These are phyloP conservation scores for Drosophila takahashii DNA, from an alignment of 1,140 invertebrate species.

Conservation along the genomic window DNA sequence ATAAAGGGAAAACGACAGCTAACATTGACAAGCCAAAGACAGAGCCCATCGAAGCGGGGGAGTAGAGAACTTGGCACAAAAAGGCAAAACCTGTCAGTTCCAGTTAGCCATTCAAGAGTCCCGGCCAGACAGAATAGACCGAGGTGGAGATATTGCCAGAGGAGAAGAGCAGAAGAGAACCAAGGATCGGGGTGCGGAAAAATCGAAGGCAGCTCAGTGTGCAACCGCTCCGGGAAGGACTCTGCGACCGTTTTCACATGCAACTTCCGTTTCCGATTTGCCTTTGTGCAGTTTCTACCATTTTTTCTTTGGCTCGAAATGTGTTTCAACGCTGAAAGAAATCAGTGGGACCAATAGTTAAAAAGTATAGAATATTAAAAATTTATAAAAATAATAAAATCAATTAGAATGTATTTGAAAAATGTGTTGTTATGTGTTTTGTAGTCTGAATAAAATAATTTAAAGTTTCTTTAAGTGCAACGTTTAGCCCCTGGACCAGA, in stretches of 20 bases:
- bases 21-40: slow-evolving; percentile 56
- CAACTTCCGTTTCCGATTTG: slow-evolving; percentile 77
- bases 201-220: slow-evolving; percentile 46
- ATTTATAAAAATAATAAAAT: not conserved
- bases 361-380: not conserved
- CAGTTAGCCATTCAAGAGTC: slow-evolving; percentile 63
- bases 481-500: slow-evolving; percentile 51
- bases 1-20: slow-evolving; percentile 48
- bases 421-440: too few relatives aligned
- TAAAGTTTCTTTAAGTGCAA: slow-evolving; percentile 23
- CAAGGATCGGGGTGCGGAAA: slow-evolving; percentile 26
- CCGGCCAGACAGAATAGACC: slow-evolving; percentile 31
- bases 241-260: slow-evolving; percentile 66
- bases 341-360: not conserved
- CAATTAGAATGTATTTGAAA: too few relatives aligned
- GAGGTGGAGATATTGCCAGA: not conserved
- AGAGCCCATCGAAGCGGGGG: slow-evolving; percentile 26
- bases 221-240: slow-evolving; percentile 38
- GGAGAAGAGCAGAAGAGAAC: slow-evolving; percentile 16
- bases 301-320: slow-evolving; percentile 14
- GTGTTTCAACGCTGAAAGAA: slow-evolving; percentile 10
- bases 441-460: too few relatives aligned
- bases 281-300: slow-evolving; percentile 53
- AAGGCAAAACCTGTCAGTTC: slow-evolving; percentile 77
- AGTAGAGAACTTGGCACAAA: slow-evolving; percentile 56